A percentile compares a stretch with the other conserved stretches of the same genome.
phyloP scores from a whole-genome alignment of 64 coral and sea anemone species.

The Montipora capricornis region DNA sequence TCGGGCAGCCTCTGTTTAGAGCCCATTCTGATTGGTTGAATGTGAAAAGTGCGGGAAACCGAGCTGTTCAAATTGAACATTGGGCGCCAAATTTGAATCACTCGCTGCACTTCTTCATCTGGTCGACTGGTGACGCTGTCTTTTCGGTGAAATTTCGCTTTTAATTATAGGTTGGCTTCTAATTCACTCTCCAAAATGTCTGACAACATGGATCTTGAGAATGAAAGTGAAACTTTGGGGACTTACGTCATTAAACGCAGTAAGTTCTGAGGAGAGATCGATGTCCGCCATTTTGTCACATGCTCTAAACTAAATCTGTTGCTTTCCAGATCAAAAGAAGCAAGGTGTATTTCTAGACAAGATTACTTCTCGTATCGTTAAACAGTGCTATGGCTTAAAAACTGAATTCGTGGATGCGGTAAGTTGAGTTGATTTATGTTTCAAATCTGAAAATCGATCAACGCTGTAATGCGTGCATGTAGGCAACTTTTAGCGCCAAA shows the following conservation, averaged over 20 bases:
- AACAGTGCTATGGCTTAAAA: constrained; percentile 86
- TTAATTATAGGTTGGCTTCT: constrained; percentile 2
- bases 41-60: not conserved
- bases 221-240: not conserved
- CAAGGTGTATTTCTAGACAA: constrained; percentile 86
- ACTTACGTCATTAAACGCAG: constrained; percentile 66
- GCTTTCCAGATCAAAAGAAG: constrained; percentile 75
- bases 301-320: not conserved
- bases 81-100: not conserved
- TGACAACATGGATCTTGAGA: constrained; percentile 33
- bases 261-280: not conserved
- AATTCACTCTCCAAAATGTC: constrained; percentile 40
- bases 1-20: not conserved
- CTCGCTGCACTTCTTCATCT: not conserved
- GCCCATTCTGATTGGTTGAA: constrained; percentile 31
- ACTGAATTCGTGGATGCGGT: constrained; percentile 89
- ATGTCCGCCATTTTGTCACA: constrained; percentile 54
- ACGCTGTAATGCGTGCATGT: too few relatives aligned
- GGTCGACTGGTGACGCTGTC: too few relatives aligned
- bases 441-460: too few relatives aligned
- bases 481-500: constrained; percentile 28
- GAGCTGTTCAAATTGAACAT: not conserved
- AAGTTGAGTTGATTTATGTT: constrained; percentile 52
- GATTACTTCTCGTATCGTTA: constrained; percentile 90
- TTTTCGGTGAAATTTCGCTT: not conserved